These are phyloP conservation scores for Piaya cayana DNA, from an alignment of 2,113 vertebrate species.

Conservation along the genomic window DNA sequence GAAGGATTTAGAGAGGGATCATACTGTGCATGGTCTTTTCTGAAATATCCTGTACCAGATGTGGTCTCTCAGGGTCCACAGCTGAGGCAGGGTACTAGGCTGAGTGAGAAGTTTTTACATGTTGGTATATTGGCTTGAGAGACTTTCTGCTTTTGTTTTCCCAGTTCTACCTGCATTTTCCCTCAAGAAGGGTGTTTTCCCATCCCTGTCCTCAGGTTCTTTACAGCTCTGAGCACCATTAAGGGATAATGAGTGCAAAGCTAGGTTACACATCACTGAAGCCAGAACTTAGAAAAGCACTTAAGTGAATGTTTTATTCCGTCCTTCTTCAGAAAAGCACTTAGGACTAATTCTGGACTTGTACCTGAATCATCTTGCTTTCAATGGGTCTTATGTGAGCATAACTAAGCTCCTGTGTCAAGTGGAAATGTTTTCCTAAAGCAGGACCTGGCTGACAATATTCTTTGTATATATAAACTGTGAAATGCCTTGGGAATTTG, in stretches of 20 bases:
- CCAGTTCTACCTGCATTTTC: background rate
- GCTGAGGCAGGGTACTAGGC: background rate
- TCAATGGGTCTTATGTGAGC: background rate
- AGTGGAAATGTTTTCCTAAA: background rate
- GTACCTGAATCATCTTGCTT: background rate
- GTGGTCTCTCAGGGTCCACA: fast-evolving
- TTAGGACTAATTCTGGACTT: background rate
- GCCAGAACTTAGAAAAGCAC: background rate
- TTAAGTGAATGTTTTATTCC: background rate
- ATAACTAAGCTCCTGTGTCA: background rate
- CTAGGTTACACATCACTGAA: background rate
- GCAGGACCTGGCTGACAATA: background rate
- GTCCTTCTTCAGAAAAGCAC: background rate
- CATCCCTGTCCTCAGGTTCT: background rate
- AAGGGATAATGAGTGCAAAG: background rate
- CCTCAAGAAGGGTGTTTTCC: background rate
- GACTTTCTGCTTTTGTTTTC: background rate
- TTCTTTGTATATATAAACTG: background rate
- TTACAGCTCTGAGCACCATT: background rate
- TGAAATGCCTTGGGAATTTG: constrained; percentile 1
- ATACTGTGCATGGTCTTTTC: fast-evolving
- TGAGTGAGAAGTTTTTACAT: background rate
- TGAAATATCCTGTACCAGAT: background rate
- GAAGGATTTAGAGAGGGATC: background rate
- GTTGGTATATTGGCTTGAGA: background rate